Conservation (phyloP, 2,113 vertebrate genomes). For the Ibidorhyncha struthersii region DNA sequence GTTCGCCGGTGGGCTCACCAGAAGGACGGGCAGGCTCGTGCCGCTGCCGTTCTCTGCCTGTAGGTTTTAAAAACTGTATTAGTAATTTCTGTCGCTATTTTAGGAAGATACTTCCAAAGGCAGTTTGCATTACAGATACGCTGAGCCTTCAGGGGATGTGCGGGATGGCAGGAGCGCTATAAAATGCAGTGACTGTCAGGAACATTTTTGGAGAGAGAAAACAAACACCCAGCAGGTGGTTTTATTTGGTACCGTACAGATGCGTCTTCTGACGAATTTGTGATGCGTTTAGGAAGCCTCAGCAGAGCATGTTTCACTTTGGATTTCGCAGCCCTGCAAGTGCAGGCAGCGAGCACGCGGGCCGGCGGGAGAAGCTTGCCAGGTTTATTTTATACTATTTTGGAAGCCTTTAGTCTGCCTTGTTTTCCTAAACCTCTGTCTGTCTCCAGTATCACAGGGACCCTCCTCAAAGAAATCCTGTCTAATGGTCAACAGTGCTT, state of each 20-base stretch:
- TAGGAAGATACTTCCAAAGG: background rate
- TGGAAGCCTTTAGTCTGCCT: background rate
- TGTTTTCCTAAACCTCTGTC: background rate
- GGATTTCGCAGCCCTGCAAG: background rate
- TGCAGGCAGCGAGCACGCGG: rapidly evolving
- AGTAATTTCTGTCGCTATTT: background rate
- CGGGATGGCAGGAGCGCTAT: background rate
- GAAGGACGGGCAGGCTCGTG: background rate
- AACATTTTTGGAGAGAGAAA: background rate
- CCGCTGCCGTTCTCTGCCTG: background rate
- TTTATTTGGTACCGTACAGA: background rate
- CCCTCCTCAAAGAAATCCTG: background rate
- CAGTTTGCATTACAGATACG: background rate
- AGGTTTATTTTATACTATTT: rapidly evolving
- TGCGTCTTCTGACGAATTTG: background rate
- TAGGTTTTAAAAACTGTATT: background rate
- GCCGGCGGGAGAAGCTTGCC: rapidly evolving
- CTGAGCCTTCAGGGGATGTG: background rate
- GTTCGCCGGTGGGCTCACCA: background rate
- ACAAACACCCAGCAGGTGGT: background rate
- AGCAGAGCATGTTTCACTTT: background rate
- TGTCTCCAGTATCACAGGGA: background rate
- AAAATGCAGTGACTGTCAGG: background rate
- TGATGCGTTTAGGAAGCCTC: background rate
- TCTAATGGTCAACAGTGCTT: rapidly evolving